Evolutionary conservation across 1,140 invertebrate species (phyloP).

Genomic region (Asbolus verrucosus): DNA sequence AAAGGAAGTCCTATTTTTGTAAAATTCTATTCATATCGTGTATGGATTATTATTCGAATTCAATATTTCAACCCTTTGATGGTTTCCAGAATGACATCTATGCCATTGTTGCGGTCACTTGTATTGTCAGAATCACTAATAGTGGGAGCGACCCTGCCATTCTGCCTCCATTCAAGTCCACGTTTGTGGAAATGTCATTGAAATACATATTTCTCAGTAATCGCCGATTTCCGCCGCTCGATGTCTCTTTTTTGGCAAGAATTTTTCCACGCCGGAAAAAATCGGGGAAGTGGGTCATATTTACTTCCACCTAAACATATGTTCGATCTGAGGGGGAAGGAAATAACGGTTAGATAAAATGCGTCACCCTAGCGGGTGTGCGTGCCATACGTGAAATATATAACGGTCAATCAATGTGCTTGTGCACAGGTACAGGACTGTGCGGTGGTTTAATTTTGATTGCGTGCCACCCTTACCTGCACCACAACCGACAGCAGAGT

Average conservation of each 20-base stretch:
- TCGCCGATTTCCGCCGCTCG: constrained; percentile 23
- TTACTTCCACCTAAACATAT: constrained; percentile 16
- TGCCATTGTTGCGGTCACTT: constrained; percentile 31
- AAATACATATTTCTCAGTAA: constrained; percentile 6
- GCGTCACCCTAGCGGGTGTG: constrained; percentile 41
- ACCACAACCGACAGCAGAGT: constrained; percentile 9
- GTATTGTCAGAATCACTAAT: constrained; percentile 28
- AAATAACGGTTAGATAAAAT: constrained; percentile 44
- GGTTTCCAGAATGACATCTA: constrained; percentile 23
- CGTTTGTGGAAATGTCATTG: constrained; percentile 36
- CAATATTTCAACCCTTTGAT: constrained; percentile 37
- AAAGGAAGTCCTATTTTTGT: constrained; percentile 32
- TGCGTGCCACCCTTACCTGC: constrained; percentile 32
- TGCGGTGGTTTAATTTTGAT: constrained; percentile 24
- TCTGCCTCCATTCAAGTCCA: constrained; percentile 4
- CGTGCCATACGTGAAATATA: constrained; percentile 29
- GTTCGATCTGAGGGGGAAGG: constrained; percentile 14
- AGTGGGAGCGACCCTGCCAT: constrained; percentile 30
- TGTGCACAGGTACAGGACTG: constrained; percentile 9
- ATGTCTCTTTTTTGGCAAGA: constrained; percentile 6
- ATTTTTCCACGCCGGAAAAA: constrained; percentile 25
- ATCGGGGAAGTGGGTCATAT: constrained; percentile 5
- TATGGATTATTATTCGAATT: no score
- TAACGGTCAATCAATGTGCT: constrained; percentile 43
- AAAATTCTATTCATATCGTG: constrained; percentile 36